phyloP scores from a whole-genome alignment of 2,797 vertebrate genomes.

The Heliangelus exortis region DNA sequence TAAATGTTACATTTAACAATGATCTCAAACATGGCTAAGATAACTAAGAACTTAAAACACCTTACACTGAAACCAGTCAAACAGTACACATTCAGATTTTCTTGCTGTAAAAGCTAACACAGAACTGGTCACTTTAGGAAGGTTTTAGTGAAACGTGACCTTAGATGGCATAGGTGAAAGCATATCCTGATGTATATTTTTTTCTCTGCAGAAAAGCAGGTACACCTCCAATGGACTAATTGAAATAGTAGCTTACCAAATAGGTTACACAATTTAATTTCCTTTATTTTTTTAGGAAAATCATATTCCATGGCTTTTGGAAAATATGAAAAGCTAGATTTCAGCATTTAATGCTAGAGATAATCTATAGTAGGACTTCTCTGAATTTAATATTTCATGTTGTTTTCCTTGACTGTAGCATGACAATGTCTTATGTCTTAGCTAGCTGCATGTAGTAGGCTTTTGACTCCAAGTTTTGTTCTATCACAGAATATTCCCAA shows the following conservation, averaged over 20 bases:
- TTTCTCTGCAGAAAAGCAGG: neutral
- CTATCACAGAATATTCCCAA: neutral
- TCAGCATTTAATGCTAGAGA: neutral
- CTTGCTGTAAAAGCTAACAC: neutral
- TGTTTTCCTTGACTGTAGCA: neutral
- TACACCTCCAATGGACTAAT: neutral
- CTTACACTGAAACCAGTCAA: neutral
- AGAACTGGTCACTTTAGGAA: neutral
- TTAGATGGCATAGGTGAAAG: neutral
- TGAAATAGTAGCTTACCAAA: neutral
- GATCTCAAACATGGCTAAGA: slow-evolving; percentile 14
- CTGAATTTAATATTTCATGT: neutral
- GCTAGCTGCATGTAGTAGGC: neutral
- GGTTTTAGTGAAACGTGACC: neutral
- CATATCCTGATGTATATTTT: neutral
- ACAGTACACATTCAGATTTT: neutral
- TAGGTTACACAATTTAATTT: neutral
- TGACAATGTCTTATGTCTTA: neutral
- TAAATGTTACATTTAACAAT: slow-evolving; percentile 35
- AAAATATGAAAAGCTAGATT: neutral
- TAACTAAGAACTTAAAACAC: slow-evolving; percentile 42
- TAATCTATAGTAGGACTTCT: neutral
- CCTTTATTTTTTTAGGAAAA: neutral
- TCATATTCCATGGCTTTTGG: neutral
- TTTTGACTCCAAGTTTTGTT: neutral